These are phyloP conservation scores for Thalpophila matura DNA, from an alignment of 2,888 invertebrate species.

Conservation along the genomic window DNA sequence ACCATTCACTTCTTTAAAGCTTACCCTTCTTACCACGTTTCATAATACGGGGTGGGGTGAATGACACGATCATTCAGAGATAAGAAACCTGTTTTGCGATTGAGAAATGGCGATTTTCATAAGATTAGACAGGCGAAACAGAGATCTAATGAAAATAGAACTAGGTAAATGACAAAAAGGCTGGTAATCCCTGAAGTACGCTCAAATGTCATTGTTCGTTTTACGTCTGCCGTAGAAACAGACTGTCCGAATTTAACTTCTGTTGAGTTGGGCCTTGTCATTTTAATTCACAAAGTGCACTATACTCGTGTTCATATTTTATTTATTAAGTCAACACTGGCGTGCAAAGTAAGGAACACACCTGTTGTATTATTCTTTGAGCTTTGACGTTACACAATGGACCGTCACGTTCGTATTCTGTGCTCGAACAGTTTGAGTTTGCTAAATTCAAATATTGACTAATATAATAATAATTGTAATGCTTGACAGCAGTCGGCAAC, in stretches of 20 bases:
- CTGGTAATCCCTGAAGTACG: no score
- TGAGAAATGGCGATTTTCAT: no score
- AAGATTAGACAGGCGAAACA: no score
- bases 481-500: slow-evolving; percentile 8
- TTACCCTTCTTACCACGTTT: no score
- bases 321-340: slow-evolving; percentile 40
- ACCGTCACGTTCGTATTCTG: slow-evolving; percentile 33
- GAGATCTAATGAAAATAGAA: no score
- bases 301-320: slow-evolving; percentile 34
- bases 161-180: no score
- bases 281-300: slow-evolving; percentile 32
- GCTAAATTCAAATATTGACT: slow-evolving; percentile 33
- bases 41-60: no score
- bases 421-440: slow-evolving; percentile 32
- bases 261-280: slow-evolving; percentile 4
- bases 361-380: slow-evolving; percentile 60
- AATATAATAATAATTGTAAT: slow-evolving; percentile 35
- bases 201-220: no score
- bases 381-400: slow-evolving; percentile 35
- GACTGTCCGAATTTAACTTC: background rate
- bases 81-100: no score
- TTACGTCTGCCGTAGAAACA: no score
- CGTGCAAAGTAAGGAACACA: slow-evolving; percentile 57
- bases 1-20: no score
- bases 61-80: no score